A percentile compares a stretch with the other conserved stretches of the same genome.
phyloP scores from a whole-genome alignment of 2,888 invertebrate genomes.

The Caenorhabditis macrosperma region DNA sequence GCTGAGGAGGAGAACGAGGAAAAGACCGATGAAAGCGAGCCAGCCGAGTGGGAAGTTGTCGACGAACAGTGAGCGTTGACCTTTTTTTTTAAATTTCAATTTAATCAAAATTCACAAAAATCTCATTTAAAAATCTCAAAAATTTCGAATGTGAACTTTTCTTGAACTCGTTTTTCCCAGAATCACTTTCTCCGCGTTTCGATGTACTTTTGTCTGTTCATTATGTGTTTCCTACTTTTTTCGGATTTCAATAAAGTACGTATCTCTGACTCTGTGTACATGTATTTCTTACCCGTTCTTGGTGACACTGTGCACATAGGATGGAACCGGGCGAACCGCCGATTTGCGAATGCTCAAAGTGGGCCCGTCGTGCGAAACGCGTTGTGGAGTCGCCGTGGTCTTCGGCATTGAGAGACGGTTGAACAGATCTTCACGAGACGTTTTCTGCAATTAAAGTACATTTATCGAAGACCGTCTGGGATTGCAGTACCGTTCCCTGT shows the following conservation, averaged over 20 bases:
- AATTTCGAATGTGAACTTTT: too few species aligned
- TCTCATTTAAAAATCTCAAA: background rate
- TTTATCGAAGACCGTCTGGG: background rate
- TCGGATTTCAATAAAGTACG: slow-evolving; percentile 31
- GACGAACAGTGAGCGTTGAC: background rate
- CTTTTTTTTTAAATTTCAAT: background rate
- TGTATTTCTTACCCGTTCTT: slow-evolving; percentile 23
- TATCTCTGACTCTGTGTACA: too few species aligned
- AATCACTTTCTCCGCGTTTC: too few species aligned
- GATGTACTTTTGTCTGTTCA: too few species aligned
- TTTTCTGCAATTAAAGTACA: slow-evolving; percentile 16
- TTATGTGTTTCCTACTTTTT: too few species aligned
- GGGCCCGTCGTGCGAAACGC: slow-evolving; percentile 22
- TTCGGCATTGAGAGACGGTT: slow-evolving; percentile 48
- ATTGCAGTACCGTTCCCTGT: background rate
- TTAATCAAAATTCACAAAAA: background rate
- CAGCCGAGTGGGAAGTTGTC: slow-evolving; percentile 3
- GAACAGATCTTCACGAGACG: slow-evolving; percentile 36
- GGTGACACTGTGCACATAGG: slow-evolving; percentile 36
- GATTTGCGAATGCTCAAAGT: slow-evolving; percentile 23
- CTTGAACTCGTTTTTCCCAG: background rate
- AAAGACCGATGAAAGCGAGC: background rate
- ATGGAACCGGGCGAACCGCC: slow-evolving; percentile 47
- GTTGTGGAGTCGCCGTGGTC: slow-evolving; percentile 9
- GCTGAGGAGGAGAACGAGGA: background rate